Conservation (phyloP, 2,888 invertebrate genomes). For the Plebejus argus region DNA sequence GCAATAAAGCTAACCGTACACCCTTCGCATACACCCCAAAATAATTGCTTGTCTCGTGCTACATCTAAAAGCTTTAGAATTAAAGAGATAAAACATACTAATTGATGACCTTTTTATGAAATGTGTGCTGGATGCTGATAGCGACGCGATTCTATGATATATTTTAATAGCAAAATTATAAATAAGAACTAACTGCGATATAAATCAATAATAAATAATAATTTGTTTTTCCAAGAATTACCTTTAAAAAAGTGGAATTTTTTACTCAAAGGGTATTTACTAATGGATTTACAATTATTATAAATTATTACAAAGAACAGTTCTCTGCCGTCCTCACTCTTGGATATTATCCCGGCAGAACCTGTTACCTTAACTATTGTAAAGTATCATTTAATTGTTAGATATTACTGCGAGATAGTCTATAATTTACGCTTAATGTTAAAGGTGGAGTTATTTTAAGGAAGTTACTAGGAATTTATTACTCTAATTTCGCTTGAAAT, state of each 20-base stretch:
- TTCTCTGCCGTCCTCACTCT: neutral
- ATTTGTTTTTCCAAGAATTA: neutral
- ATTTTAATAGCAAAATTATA: no score
- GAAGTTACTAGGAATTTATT: conserved; percentile 10
- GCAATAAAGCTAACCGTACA: conserved; percentile 19
- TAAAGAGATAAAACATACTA: neutral
- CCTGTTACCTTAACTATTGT: conserved; percentile 25
- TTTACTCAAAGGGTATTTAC: neutral
- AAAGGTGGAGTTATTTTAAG: conserved; percentile 23
- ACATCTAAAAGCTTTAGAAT: neutral
- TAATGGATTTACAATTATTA: neutral
- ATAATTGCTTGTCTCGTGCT: conserved; percentile 18
- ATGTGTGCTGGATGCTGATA: no score
- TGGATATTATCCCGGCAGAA: neutral
- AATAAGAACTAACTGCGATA: no score
- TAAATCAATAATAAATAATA: no score
- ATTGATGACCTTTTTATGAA: no score
- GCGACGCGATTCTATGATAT: no score
- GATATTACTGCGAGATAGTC: conserved; percentile 27
- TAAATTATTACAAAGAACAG: neutral
- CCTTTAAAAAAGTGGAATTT: neutral
- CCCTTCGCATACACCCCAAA: neutral
- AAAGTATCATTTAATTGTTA: conserved; percentile 30
- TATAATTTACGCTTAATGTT: conserved; percentile 29
- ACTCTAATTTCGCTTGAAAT: conserved; percentile 18